Base-by-base conservation (phyloP, 2,797 vertebrate species). In the Neoniphon sammara region DNA sequence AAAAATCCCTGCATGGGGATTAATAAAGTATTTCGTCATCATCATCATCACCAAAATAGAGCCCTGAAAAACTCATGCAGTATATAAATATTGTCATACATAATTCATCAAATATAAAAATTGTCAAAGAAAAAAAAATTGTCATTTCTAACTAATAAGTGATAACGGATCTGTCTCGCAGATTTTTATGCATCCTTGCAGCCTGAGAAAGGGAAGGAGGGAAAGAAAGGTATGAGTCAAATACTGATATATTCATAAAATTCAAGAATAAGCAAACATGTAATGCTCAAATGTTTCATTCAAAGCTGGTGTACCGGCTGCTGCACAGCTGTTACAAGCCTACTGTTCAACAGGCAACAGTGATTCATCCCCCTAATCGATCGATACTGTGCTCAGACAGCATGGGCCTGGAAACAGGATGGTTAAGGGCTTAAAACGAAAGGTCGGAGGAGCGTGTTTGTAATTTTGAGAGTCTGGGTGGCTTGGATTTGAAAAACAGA, bases 181-280 rank as follows among this genome's bases (percentile, higher is more conserved):
- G 1, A 18, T 17, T 49, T 49, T 49, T 18, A n/a, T n/a, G 17
- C 47, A 50, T 50, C 17, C n/a, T 17, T 34, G 36, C 9, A 39
- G 46, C 4, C 46, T 18, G 46, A 47, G 46, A 47, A 3, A 47
- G 46, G 2, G 14, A 47, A n/a, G 15, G 18, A n/a, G 17, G 18
- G 18, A 14, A 18, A 14, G 17, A 17, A 47, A 7, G 15, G 46
- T 4, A n/a, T 4, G 46, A 4, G 5, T 47, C 5, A 17, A 2
- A 18, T n/a, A n/a, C 15, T 18, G 46, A n/a, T 18, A 14, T 18
- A 47, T 18, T 17, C 3, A 17, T 17, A n/a, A 17, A 50, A 50
- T 8, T 18, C 5, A n/a, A 49, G 46, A 49, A 87, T 93, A 18
- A 58, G 30, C 9, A 9, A 36, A 59, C 27, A 17, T 39, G 1